These are phyloP conservation scores for Phymatocera aterrima DNA, from an alignment of 2,888 invertebrate genomes.

Conservation along the genomic window DNA sequence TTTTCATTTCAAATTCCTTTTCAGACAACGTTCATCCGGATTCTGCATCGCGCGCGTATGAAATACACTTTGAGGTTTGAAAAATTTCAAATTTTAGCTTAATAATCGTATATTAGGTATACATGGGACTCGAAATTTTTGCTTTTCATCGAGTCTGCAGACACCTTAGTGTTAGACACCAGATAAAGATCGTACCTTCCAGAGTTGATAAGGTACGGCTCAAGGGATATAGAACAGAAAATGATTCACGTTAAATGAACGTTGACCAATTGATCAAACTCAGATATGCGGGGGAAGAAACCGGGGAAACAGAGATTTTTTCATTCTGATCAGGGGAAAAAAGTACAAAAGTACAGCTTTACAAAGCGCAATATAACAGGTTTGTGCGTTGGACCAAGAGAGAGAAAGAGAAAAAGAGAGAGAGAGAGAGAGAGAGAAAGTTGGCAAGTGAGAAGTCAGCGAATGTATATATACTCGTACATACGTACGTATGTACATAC, in stretches of 20 bases:
- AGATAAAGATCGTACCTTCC: neutral
- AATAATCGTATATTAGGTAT: no score
- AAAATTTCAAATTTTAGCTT: no score
- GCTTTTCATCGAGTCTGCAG: no score
- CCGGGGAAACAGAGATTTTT: neutral
- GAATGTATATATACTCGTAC: neutral
- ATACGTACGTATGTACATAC: neutral
- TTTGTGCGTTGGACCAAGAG: neutral
- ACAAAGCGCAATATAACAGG: conserved; percentile 29
- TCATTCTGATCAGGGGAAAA: neutral
- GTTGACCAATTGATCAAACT: conserved; percentile 8
- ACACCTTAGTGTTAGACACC: no score
- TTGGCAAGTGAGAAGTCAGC: conserved; percentile 14
- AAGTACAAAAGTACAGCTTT: neutral
- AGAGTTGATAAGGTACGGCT: neutral
- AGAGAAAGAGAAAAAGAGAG: neutral
- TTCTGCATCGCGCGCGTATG: no score
- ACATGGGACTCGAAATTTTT: no score
- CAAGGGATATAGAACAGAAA: neutral
- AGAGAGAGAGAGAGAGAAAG: neutral
- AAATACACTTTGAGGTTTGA: no score
- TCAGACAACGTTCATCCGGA: neutral
- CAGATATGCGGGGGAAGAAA: neutral
- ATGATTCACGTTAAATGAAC: conserved; percentile 12
- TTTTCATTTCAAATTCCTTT: neutral